phyloP scores from a whole-genome alignment of 2,113 vertebrate species.

The Brachyhypopomus gauderio region DNA sequence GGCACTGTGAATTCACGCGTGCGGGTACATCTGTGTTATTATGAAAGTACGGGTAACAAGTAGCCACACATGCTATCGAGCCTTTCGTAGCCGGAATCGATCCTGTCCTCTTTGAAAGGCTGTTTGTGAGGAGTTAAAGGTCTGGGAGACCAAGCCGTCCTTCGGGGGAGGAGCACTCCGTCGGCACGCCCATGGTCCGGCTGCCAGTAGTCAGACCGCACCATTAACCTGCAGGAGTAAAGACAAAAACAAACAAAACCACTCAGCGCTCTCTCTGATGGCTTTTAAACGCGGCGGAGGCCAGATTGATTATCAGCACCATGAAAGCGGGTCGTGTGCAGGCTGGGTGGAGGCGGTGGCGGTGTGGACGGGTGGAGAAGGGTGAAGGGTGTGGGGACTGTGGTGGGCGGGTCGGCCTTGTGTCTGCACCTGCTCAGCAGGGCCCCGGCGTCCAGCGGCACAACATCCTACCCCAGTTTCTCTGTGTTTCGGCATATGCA shows the following conservation, averaged over 20 bases:
- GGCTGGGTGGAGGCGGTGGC: too few relatives aligned
- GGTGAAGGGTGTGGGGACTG: too few relatives aligned
- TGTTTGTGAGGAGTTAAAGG: background rate
- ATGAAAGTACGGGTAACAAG: background rate
- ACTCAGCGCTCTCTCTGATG: background rate
- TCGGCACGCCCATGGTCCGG: background rate
- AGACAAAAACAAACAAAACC: background rate
- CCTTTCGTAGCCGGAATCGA: background rate
- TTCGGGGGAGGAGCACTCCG: constrained; percentile 3
- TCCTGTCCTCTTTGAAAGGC: background rate
- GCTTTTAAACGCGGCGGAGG: background rate
- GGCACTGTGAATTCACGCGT: background rate
- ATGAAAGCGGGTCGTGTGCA: too few relatives aligned
- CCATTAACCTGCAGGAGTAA: background rate
- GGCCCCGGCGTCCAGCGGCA: too few relatives aligned
- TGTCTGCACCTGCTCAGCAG: too few relatives aligned
- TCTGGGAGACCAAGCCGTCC: constrained; percentile 7
- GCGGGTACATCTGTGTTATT: too few relatives aligned
- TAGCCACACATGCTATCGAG: background rate
- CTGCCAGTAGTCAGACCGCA: too few relatives aligned
- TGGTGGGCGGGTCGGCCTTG: too few relatives aligned
- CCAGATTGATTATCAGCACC: too few relatives aligned
- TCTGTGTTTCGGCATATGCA: background rate
- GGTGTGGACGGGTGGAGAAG: too few relatives aligned
- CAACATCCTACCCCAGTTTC: background rate